phyloP scores from a whole-genome alignment of 92 coral and sea anemone species.

The Porites lobata region DNA sequence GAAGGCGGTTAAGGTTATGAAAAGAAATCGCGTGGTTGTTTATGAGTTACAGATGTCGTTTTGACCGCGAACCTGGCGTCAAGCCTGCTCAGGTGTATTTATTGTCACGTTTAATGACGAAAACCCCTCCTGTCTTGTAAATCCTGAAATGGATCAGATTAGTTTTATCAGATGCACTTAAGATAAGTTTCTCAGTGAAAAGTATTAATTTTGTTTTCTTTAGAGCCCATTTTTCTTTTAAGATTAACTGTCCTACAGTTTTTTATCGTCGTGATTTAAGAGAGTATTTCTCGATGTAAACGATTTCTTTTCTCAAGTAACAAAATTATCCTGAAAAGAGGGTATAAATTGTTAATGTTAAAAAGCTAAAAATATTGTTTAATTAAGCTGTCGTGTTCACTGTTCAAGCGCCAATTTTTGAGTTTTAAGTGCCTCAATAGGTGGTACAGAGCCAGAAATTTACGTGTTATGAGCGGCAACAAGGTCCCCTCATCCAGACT shows the following conservation, averaged over 20 bases:
- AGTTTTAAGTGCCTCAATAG: too few species aligned
- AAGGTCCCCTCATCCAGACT: too few species aligned
- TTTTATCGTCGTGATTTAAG: too few species aligned
- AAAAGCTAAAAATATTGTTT: too few species aligned
- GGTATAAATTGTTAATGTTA: too few species aligned
- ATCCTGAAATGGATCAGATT: neutral
- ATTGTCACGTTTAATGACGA: conserved; percentile 11
- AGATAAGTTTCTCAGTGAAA: conserved; percentile 1
- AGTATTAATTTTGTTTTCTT: neutral
- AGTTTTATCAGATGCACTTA: neutral
- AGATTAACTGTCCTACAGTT: neutral
- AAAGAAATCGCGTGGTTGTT: conserved; percentile 13
- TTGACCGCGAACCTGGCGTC: conserved; percentile 30
- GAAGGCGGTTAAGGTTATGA: neutral
- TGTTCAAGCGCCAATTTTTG: too few species aligned
- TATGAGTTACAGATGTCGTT: conserved; percentile 37
- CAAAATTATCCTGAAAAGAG: neutral
- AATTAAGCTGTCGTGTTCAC: too few species aligned
- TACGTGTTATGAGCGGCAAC: too few species aligned
- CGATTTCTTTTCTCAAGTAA: neutral
- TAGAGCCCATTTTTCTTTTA: neutral
- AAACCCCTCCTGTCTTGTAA: neutral
- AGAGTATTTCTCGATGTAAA: neutral
- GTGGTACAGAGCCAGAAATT: too few species aligned
- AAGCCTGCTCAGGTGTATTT: neutral